These are phyloP conservation scores for Lithosia quadra DNA, from an alignment of 2,888 invertebrate genomes.

Conservation along the genomic window DNA sequence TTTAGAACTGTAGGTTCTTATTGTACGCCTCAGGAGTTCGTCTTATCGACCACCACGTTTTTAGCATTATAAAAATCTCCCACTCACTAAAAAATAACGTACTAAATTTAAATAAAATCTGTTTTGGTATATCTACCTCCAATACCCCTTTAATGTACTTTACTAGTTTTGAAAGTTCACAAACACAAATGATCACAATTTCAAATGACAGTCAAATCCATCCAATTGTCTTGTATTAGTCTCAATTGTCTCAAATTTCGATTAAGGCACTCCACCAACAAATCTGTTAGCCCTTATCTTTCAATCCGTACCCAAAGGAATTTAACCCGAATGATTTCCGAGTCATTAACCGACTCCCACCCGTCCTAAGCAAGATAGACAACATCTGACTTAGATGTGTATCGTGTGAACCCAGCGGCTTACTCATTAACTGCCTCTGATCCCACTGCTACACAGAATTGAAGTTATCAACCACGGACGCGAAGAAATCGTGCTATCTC, in stretches of 20 bases:
- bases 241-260: slow-evolving; percentile 52
- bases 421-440: slow-evolving; percentile 79
- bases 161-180: not conserved
- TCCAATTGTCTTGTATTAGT: slow-evolving; percentile 44
- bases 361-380: slow-evolving; percentile 85
- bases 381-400: slow-evolving; percentile 85
- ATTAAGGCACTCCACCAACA: slow-evolving; percentile 76
- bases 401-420: slow-evolving; percentile 80
- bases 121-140: no score
- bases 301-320: slow-evolving; percentile 80
- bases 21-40: no score
- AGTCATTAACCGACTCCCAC: slow-evolving; percentile 83
- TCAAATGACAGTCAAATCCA: slow-evolving; percentile 19
- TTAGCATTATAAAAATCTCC: no score
- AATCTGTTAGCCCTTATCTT: slow-evolving; percentile 84
- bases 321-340: slow-evolving; percentile 86
- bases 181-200: slow-evolving; percentile 15
- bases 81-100: no score
- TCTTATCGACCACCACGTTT: no score
- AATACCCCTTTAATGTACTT: not conserved
- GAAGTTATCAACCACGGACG: slow-evolving; percentile 82
- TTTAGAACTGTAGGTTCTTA: no score
- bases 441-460: slow-evolving; percentile 76
- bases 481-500: slow-evolving; percentile 85
- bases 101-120: no score